Conservation (phyloP, 2,797 vertebrate genomes). For the Alfaro cultratus region DNA sequence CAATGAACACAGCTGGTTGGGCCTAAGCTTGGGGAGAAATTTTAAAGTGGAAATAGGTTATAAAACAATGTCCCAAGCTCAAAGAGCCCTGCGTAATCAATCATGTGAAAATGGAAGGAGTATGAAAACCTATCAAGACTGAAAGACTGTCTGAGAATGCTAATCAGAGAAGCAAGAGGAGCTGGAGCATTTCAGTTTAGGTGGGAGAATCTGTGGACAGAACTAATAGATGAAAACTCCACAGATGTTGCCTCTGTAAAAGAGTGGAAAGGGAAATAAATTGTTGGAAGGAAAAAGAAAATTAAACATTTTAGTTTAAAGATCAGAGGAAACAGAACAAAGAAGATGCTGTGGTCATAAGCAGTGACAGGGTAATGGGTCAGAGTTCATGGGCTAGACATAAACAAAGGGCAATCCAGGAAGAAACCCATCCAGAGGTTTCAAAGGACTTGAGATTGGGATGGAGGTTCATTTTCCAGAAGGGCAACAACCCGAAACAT, state of each 20-base stretch:
- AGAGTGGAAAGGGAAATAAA: not conserved
- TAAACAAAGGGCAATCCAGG: not conserved
- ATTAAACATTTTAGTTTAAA: not conserved
- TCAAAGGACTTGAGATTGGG: too few relatives aligned
- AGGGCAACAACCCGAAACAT: too few relatives aligned
- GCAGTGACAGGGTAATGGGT: not conserved
- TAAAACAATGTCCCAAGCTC: not conserved
- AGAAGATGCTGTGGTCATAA: not conserved
- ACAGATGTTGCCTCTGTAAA: not conserved
- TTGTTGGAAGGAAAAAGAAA: not conserved
- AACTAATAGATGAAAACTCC: not conserved
- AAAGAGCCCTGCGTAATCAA: not conserved
- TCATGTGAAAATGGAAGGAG: not conserved
- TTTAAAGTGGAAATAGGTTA: not conserved
- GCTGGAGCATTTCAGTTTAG: not conserved
- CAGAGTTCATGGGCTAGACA: not conserved
- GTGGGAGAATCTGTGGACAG: not conserved
- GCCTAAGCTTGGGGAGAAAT: not conserved
- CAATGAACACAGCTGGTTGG: not conserved
- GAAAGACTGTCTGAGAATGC: not conserved
- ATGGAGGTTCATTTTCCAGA: too few relatives aligned
- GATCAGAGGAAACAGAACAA: not conserved
- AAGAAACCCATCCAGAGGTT: not conserved
- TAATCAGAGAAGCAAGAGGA: not conserved
- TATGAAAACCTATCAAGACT: not conserved